phyloP scores from a whole-genome alignment of 1,140 invertebrate species.

The Temnothorax curvispinosus region DNA sequence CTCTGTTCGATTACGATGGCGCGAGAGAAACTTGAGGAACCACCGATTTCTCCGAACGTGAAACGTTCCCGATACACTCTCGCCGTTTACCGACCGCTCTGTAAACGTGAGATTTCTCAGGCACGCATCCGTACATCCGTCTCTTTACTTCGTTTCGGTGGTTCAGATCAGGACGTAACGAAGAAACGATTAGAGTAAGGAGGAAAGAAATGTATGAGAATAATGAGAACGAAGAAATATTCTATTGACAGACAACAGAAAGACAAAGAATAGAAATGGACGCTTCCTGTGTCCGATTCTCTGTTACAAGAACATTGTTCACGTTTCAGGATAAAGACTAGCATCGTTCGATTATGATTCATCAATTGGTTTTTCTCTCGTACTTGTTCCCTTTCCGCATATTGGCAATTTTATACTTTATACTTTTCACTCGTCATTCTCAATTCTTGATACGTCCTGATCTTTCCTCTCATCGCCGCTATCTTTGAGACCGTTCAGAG shows the following conservation, averaged over 20 bases:
- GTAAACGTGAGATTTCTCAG: constrained; percentile 79
- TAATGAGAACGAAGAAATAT: not conserved
- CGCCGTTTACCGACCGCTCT: constrained; percentile 79
- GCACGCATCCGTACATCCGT: not conserved
- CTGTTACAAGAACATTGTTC: not conserved
- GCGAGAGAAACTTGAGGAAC: not conserved
- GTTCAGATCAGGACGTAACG: constrained; percentile 9
- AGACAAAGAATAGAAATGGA: not conserved
- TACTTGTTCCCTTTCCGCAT: not conserved
- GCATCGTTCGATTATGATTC: not conserved
- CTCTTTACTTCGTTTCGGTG: not conserved
- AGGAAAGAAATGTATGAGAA: not conserved
- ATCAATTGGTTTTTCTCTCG: not conserved
- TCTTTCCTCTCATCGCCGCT: not conserved
- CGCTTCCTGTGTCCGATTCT: not conserved
- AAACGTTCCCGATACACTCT: constrained; percentile 73
- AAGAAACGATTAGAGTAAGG: not conserved
- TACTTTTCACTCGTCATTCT: not conserved
- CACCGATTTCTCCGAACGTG: not conserved
- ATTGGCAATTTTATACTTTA: not conserved
- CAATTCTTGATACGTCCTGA: not conserved
- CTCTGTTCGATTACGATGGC: constrained; percentile 18
- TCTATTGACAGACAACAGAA: not conserved
- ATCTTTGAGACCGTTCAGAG: constrained; percentile 56
- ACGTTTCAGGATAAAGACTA: not conserved